Base-by-base conservation (phyloP, 2,113 vertebrate species). In the Suricata suricatta region DNA sequence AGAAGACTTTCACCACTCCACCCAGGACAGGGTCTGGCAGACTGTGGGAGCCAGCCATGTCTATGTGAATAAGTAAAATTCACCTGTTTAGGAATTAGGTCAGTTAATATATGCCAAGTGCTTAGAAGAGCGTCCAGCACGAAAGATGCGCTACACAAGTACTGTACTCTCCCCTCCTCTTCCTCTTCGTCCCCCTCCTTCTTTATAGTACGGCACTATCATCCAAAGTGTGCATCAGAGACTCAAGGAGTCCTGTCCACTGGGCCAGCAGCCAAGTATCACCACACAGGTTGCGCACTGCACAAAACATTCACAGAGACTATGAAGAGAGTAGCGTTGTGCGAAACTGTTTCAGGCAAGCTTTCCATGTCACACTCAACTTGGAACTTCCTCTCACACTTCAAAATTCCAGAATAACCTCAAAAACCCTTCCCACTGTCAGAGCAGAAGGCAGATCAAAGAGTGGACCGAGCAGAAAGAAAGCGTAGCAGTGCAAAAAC, bases 381-480 rank as follows among this genome's bases (percentile, higher is more conserved):
- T 54, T 88, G 57, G 80, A 96, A 95, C 69, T 74, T 79, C 38
- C 71, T 88, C 93, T 95, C 44, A 66, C 1, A 72, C 85, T 93
- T 94, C 82, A 63, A 71, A 90, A 86, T 94, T 93, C 95, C 94
- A 93, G 76, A 95, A 88, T 88, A 95, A 93, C 69, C 44, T 95
- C 85, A 76, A 93, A 96, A 93, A 5, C 50, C 44, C 60, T 82
- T 89, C 90, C 81, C 9, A 23, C 77, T 16, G 0, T 82, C 93
- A 90, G 23, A 90, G 74, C 50, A 90, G 64, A 93, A 95, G 68
- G 94, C 47, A 92, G 60, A 94, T 95, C 85, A 96, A 97, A 97
- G 97, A 44, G 6, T 63, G 35, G 85, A 74, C 54, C 25, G 29
- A 63, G 66, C n/a, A 88, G 88, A 97, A 94, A 91, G 85, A 90